Base-by-base conservation (phyloP, 2,888 invertebrate species). In the Oscheius sp. region DNA sequence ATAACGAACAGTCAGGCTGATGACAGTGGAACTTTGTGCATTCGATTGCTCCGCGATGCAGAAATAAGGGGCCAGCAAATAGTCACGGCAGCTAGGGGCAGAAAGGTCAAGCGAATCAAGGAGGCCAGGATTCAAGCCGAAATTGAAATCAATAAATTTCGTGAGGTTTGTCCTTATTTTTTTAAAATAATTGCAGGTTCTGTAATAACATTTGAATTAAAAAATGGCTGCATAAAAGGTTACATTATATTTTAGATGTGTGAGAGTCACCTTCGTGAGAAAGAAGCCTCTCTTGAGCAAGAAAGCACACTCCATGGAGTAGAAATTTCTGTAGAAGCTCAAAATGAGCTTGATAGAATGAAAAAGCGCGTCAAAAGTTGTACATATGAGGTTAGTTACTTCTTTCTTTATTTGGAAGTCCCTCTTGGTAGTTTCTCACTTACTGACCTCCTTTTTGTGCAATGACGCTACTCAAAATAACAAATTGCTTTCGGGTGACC, bases 51-150 rank as follows among this genome's bases (percentile, higher is more conserved):
- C 15, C 37, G 42, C 2, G 58, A 58, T 8, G 58, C 58, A 5
- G 58, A 58, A 39, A 12, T 23, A 4, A 39, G 58, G n/a, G 58
- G 58, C 5, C 39, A 39, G 23, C 37, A 58, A 42, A 8, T 37
- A 3, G n/a, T 58, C n/a, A 23, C 27, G 8, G 58, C 58, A 12
- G 58, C 58, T 12, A 15, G 63, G 17, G 31, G 33, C 12, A 46
- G 63, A 4, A 42, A 31, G n/a, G n/a, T 15, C 25, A 45, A 46
- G 29, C 45, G 45, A 5, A 27, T 63, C 25, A 63, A 48, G 20
- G 31, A 63, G 31, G 63, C 63, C 5, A 25, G 46, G 3, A 20
- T 63, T 17, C 29, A 63, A 12, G 63, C 63, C 6, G 45, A 63
- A 31, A n/a, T 5, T 5, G 63, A 63, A 25, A 20, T 46, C 31